These are phyloP conservation scores for Zaprionus inermis DNA, from an alignment of 1,140 invertebrate genomes.

Conservation along the genomic window DNA sequence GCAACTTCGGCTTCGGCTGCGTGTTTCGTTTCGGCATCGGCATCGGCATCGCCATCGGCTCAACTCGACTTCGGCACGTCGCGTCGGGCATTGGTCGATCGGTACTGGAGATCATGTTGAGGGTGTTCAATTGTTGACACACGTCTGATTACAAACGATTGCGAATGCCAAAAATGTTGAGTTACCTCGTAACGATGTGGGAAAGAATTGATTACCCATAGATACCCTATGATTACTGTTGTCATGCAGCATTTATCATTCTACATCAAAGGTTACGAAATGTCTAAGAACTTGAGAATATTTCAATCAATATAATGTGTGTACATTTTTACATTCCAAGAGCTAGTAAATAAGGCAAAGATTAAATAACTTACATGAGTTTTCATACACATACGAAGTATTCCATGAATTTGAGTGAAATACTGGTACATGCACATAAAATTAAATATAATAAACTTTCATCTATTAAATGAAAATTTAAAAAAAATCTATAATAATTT, in stretches of 20 bases:
- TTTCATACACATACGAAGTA: no score
- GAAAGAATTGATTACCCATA: not conserved
- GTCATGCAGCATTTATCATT: not conserved
- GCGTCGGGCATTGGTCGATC: conserved; percentile 12
- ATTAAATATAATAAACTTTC: no score
- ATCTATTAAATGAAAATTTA: no score
- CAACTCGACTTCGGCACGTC: conserved; percentile 1
- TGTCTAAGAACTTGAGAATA: no score
- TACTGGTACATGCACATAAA: no score
- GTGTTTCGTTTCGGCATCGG: conserved; percentile 5
- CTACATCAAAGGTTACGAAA: no score
- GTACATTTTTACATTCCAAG: no score
- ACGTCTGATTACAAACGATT: not conserved
- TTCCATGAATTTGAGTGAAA: no score
- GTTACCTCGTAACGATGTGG: conserved; percentile 3
- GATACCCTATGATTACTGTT: conserved; percentile 5
- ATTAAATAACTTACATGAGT: no score
- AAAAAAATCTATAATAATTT: no score
- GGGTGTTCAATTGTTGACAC: not conserved
- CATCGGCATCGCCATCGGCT: not conserved
- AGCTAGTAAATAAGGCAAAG: no score
- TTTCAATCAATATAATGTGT: not conserved
- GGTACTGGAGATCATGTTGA: not conserved
- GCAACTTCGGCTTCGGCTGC: conserved; percentile 15
- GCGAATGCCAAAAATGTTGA: conserved; percentile 8